phyloP scores from a whole-genome alignment of 2,113 vertebrate species.

The Calypte anna region DNA sequence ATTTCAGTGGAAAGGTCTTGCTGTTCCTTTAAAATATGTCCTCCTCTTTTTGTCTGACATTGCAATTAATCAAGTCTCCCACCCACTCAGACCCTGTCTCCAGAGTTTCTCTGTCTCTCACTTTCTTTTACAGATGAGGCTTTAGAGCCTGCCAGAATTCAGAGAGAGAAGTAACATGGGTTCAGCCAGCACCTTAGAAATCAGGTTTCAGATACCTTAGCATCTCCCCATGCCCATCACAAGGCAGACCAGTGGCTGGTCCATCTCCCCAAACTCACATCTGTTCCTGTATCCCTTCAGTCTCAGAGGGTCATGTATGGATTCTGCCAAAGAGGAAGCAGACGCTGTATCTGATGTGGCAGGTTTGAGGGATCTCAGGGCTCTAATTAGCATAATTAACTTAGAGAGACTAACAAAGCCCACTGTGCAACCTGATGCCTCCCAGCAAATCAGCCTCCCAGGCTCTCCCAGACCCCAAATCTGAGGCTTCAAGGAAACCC shows the following conservation, averaged over 20 bases:
- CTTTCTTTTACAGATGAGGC: slow-evolving; percentile 41
- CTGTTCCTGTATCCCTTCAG: not conserved
- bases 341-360: not conserved
- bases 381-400: slow-evolving; percentile 77
- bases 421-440: slow-evolving; percentile 75
- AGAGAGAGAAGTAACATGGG: slow-evolving; percentile 7
- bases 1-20: slow-evolving; percentile 63
- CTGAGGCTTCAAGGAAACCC: not conserved
- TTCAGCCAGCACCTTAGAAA: slow-evolving; percentile 30
- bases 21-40: slow-evolving; percentile 65
- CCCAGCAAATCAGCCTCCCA: slow-evolving; percentile 69
- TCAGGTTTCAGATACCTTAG: not conserved
- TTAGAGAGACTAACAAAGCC: slow-evolving; percentile 67
- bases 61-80: slow-evolving; percentile 60
- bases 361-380: slow-evolving; percentile 63
- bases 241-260: not conserved
- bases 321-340: slow-evolving; percentile 22
- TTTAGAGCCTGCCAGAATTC: slow-evolving; percentile 53
- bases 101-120: slow-evolving; percentile 24
- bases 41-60: slow-evolving; percentile 60
- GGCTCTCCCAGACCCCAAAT: slow-evolving; percentile 50
- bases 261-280: not conserved
- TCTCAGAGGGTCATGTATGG: not conserved
- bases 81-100: slow-evolving; percentile 55
- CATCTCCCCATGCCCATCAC: not conserved